These are phyloP conservation scores for Sapajus apella DNA, from an alignment of 2,113 vertebrate species.

Conservation along the genomic window DNA sequence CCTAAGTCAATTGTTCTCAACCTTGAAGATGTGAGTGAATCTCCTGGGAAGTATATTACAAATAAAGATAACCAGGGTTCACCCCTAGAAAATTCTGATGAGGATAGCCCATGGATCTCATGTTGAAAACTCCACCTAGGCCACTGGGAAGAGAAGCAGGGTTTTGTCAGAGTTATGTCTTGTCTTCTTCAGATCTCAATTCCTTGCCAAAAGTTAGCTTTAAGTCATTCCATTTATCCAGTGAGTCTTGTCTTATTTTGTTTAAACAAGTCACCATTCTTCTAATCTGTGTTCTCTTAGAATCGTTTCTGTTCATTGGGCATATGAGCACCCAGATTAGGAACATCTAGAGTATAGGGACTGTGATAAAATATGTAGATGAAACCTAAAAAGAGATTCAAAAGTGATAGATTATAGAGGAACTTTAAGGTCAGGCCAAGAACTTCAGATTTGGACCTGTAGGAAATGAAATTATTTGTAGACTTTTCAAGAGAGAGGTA, in stretches of 20 bases:
- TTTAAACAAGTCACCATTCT: background rate
- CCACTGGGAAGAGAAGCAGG: background rate
- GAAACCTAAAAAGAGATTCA: background rate
- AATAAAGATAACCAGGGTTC: background rate
- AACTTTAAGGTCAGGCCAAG: background rate
- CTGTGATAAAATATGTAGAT: background rate
- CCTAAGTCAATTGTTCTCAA: background rate
- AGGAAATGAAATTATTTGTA: conserved; percentile 12
- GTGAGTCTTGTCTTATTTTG: conserved; percentile 22
- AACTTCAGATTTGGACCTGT: background rate
- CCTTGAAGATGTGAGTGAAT: background rate
- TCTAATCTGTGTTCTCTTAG: conserved; percentile 11
- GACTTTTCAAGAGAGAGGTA: background rate
- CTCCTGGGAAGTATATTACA: background rate
- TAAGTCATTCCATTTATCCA: background rate
- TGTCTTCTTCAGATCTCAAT: background rate
- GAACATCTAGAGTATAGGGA: background rate
- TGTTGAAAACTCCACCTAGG: background rate
- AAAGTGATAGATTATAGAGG: background rate
- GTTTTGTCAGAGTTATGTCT: background rate
- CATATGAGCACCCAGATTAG: background rate
- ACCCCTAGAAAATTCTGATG: background rate
- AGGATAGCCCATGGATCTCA: background rate
- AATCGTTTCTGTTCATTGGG: background rate
- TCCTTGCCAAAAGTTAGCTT: background rate